Evolutionary conservation across 1,140 invertebrate genomes (phyloP).

Genomic region (Zeugodacus cucurbitae): DNA sequence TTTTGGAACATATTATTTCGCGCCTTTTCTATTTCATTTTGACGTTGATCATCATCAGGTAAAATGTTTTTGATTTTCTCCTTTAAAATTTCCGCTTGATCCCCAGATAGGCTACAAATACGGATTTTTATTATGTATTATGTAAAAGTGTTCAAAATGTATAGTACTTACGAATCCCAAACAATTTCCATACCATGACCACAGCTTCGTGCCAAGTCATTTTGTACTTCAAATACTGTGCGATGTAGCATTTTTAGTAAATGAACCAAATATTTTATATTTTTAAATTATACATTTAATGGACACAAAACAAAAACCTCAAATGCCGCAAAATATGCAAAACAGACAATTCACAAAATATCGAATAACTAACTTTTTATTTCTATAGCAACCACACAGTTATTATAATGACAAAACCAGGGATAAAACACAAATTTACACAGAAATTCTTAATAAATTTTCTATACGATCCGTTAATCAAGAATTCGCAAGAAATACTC

Average conservation of each 20-base stretch:
- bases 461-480: background rate
- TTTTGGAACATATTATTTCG: constrained; percentile 53
- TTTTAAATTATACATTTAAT: background rate
- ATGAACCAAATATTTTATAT: background rate
- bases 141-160: background rate
- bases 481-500: background rate
- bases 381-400: background rate
- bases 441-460: background rate
- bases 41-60: constrained; percentile 42
- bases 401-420: background rate
- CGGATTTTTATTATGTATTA: background rate
- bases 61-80: constrained; percentile 56
- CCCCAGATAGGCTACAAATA: constrained; percentile 47
- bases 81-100: constrained; percentile 51
- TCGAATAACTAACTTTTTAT: background rate
- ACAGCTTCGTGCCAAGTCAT: constrained; percentile 56
- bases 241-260: constrained; percentile 43
- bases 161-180: constrained; percentile 57
- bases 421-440: background rate
- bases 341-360: background rate
- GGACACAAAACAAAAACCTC: background rate
- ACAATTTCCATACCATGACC: constrained; percentile 56
- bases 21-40: constrained; percentile 44
- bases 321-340: background rate
- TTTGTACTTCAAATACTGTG: constrained; percentile 55